A percentile compares a stretch with the other conserved stretches of the same genome.
Conservation (phyloP, 2,888 invertebrate genomes). For the Mesorhabditis sp. region DNA sequence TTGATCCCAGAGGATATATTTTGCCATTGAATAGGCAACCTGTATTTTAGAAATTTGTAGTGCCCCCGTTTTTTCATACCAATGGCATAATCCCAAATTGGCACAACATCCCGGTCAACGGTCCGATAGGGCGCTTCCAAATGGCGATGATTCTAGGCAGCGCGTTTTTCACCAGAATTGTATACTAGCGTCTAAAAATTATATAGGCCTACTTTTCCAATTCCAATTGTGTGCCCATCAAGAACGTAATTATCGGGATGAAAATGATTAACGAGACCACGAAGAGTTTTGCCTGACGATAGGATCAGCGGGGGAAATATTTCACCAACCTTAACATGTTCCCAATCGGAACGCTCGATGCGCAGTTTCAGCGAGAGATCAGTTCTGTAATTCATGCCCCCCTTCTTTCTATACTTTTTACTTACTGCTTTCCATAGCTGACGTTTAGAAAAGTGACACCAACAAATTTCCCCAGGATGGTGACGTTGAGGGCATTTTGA, state of each 20-base stretch:
- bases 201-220: slow-evolving; percentile 22
- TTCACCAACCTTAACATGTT: neutral
- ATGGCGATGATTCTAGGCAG: slow-evolving; percentile 56
- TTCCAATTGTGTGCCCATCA: slow-evolving; percentile 62
- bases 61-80: slow-evolving; percentile 52
- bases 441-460: slow-evolving; percentile 12
- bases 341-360: slow-evolving; percentile 5
- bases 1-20: slow-evolving; percentile 8
- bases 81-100: slow-evolving; percentile 63
- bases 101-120: slow-evolving; percentile 60
- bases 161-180: slow-evolving; percentile 8
- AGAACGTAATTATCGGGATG: slow-evolving; percentile 59
- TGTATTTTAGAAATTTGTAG: neutral
- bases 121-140: slow-evolving; percentile 60
- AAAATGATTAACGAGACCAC: slow-evolving; percentile 58
- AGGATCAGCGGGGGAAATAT: slow-evolving; percentile 18
- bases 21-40: slow-evolving; percentile 14
- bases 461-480: slow-evolving; percentile 10
- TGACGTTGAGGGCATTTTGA: slow-evolving; percentile 9
- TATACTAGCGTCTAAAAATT: neutral
- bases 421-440: slow-evolving; percentile 10
- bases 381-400: neutral
- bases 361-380: neutral
- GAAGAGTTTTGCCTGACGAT: slow-evolving; percentile 14
- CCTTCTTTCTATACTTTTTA: neutral